phyloP scores from a whole-genome alignment of 2,888 invertebrate species.

The Chymomyza fuscimana region DNA sequence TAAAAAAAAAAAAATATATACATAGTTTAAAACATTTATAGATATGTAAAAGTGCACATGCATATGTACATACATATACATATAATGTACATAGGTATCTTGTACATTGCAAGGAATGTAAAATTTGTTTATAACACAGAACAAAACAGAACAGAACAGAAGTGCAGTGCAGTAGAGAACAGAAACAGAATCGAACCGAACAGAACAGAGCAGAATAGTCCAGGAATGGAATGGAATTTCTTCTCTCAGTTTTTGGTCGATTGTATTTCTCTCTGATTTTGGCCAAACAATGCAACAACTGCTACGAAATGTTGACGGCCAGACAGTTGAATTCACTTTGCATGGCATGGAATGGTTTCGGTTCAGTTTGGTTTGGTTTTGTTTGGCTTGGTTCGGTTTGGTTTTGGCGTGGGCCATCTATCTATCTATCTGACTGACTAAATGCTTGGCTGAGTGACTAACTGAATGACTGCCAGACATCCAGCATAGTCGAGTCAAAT shows the following conservation, averaged over 20 bases:
- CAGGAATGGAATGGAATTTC: conserved; percentile 50
- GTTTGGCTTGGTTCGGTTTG: not conserved
- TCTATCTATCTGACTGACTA: conserved; percentile 56
- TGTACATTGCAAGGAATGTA: conserved; percentile 49
- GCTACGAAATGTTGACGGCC: conserved; percentile 18
- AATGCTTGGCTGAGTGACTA: conserved; percentile 57
- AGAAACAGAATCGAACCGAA: too few relatives aligned
- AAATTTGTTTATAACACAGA: conserved; percentile 68
- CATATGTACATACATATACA: too few relatives aligned
- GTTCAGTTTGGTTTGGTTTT: not conserved
- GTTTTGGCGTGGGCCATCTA: conserved; percentile 4
- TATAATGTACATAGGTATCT: not conserved
- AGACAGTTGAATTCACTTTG: conserved; percentile 8
- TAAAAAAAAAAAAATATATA: too few relatives aligned
- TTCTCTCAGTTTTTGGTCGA: conserved; percentile 48
- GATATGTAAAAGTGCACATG: too few relatives aligned
- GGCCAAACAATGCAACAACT: conserved; percentile 51
- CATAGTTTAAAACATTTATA: too few relatives aligned
- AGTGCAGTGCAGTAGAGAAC: too few relatives aligned
- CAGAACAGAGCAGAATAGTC: not conserved
- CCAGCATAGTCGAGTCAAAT: not conserved
- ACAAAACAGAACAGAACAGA: conserved; percentile 9
- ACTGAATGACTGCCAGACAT: conserved; percentile 46
- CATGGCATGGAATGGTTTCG: not conserved
- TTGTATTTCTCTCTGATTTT: conserved; percentile 35